Evolutionary conservation across 1,140 invertebrate genomes (phyloP).

Genomic region (Neoseiulus cucumeris): DNA sequence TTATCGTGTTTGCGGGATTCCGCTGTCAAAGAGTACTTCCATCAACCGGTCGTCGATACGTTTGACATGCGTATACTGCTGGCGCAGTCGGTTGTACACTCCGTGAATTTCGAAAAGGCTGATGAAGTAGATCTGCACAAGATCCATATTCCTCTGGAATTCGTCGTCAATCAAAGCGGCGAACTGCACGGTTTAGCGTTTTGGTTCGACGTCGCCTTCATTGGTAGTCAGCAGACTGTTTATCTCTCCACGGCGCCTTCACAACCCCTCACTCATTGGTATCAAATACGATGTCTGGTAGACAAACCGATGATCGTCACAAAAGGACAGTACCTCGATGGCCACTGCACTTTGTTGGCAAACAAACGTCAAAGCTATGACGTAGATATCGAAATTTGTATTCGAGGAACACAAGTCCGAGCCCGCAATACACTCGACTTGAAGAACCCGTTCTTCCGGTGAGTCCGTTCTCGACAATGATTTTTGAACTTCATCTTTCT

Average conservation of each 20-base stretch:
- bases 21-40: constrained; percentile 91
- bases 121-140: constrained; percentile 82
- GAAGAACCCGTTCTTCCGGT: constrained; percentile 92
- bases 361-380: constrained; percentile 97
- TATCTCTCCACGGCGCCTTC: constrained; percentile 97
- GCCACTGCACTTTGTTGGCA: constrained; percentile 64
- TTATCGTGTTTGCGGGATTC: constrained; percentile 66
- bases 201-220: constrained; percentile 99
- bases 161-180: constrained; percentile 73
- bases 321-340: constrained; percentile 72
- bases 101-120: constrained; percentile 84
- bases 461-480: too few relatives aligned
- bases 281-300: constrained; percentile 89
- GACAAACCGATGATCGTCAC: constrained; percentile 84
- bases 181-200: constrained; percentile 93
- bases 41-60: constrained; percentile 95
- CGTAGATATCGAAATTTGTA: constrained; percentile 80
- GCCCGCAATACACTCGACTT: constrained; percentile 82
- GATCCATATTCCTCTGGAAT: constrained; percentile 87
- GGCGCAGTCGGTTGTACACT: constrained; percentile 77
- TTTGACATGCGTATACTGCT: constrained; percentile 96
- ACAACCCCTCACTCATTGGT: constrained; percentile 98
- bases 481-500: too few relatives aligned
- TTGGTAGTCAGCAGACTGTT: constrained; percentile 63
- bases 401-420: constrained; percentile 60